Evolutionary conservation across 2,888 invertebrate species (phyloP), one percentile per base, ranked within the genome.

Genomic region (Formica aserva): DNA sequence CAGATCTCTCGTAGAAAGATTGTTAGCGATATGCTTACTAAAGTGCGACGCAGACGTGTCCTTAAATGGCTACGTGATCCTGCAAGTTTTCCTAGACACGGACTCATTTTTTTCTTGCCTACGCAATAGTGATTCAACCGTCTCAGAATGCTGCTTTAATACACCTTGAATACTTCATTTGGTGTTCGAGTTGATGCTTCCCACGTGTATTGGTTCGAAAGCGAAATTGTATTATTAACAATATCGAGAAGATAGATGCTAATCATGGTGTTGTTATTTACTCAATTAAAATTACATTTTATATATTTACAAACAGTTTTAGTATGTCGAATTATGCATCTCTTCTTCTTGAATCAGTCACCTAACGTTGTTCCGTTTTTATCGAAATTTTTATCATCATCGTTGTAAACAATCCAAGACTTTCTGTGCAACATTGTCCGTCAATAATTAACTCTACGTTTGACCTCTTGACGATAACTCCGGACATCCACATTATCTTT

Each of bases 81-180:
- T 57, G 52, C 52, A 77, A 55, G 15, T 41, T 66, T 67, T 48
- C 18, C 38, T 72, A 72, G 76, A 66, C 41, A 22, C 80, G 22
- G 29, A 77, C 15, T 29, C 52, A 83, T 66, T 83, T 65, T 71
- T 83, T 65, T 72, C 60, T 32, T 55, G 32, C 65, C 65, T 55
- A 78, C 81, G 66, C 65, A 45, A 62, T 62, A 35, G 48, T 82
- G 71, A 72, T 72, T 81, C 83, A 83, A 38, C 15, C 41, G 63
- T 26, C 26, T 18, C 8, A 60, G 41, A 55, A 69, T 32, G 55
- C 15, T n/a, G 13, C n/a, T 15, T 45, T n/a, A 41, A 69, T 29
- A 41, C 71, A 11, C 6, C 11, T 13, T 15, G 45, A 48, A 38
- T 48, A n/a, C 76, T 63, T 32, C 18, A 48, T 72, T 74, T 75